Conservation (phyloP, 2,888 invertebrate species). For the Troides oblongomaculatus region DNA sequence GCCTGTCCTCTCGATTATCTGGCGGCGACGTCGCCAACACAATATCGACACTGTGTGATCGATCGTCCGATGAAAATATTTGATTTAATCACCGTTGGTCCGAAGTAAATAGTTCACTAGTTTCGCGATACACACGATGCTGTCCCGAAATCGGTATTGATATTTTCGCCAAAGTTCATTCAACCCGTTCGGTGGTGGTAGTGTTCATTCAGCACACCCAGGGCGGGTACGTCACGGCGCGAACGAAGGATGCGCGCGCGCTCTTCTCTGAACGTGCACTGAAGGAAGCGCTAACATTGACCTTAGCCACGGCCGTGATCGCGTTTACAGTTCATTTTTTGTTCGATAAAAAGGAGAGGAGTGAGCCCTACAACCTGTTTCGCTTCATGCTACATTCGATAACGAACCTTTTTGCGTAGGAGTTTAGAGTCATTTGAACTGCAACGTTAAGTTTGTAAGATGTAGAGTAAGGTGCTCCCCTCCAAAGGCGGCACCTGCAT, state of each 20-base stretch:
- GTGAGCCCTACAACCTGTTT: conserved; percentile 69
- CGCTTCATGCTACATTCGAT: conserved; percentile 21
- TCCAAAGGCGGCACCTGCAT: conserved; percentile 77
- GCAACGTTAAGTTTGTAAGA: conserved; percentile 62
- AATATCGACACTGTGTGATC: conserved; percentile 60
- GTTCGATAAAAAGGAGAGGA: conserved; percentile 81
- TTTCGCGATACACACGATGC: conserved; percentile 2
- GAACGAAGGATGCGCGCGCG: conserved; percentile 73
- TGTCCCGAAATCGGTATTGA: conserved; percentile 10
- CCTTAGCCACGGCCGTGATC: conserved; percentile 80
- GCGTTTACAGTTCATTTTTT: conserved; percentile 81
- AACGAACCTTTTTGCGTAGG: conserved; percentile 34
- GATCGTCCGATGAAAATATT: conserved; percentile 62
- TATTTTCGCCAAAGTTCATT: conserved; percentile 50
- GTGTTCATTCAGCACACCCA: conserved; percentile 42
- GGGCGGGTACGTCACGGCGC: conserved; percentile 36
- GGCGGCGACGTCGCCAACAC: conserved; percentile 56
- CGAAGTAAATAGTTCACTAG: conserved; percentile 24
- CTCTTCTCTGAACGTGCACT: conserved; percentile 76
- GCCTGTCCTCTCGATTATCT: conserved; percentile 63
- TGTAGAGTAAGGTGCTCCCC: conserved; percentile 76
- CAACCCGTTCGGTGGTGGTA: conserved; percentile 45
- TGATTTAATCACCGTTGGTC: conserved; percentile 49
- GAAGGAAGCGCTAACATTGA: conserved; percentile 81
- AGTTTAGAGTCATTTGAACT: conserved; percentile 32